Evolutionary conservation across 2,113 vertebrate genomes (phyloP).

Genomic region (Noturus placidus): DNA sequence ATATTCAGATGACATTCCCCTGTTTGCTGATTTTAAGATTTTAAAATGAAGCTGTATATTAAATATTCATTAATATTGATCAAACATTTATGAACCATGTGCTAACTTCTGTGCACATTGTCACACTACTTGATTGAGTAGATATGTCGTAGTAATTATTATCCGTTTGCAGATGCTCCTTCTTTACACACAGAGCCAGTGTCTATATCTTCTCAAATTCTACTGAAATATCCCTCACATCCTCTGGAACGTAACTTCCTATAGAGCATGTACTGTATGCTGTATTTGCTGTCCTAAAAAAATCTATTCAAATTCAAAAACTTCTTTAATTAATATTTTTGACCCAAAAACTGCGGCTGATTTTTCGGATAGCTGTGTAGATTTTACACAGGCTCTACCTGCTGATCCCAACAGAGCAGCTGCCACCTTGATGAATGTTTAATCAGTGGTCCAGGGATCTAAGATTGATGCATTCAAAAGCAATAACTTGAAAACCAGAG

Average conservation of each 20-base stretch:
- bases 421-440: slow-evolving; percentile 38
- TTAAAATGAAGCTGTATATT: background rate
- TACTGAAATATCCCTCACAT: slow-evolving; percentile 24
- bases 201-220: slow-evolving; percentile 34
- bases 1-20: background rate
- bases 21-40: background rate
- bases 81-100: background rate
- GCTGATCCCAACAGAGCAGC: slow-evolving; percentile 46
- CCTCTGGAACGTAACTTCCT: background rate
- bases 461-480: slow-evolving; percentile 37
- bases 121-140: slow-evolving; percentile 4
- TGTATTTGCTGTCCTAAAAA: background rate
- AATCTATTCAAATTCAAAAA: slow-evolving; percentile 10
- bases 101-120: background rate
- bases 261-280: background rate
- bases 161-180: slow-evolving; percentile 17
- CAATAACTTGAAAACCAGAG: slow-evolving; percentile 44
- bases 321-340: background rate
- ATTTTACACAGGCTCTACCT: slow-evolving; percentile 58
- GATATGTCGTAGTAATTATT: background rate
- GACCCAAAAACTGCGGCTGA: slow-evolving; percentile 16
- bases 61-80: background rate
- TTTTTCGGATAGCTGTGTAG: slow-evolving; percentile 15
- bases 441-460: slow-evolving; percentile 30
- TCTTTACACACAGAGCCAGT: slow-evolving; percentile 1